These are phyloP conservation scores for Brachymystax lenok DNA, from an alignment of 2,797 vertebrate genomes.

Conservation along the genomic window DNA sequence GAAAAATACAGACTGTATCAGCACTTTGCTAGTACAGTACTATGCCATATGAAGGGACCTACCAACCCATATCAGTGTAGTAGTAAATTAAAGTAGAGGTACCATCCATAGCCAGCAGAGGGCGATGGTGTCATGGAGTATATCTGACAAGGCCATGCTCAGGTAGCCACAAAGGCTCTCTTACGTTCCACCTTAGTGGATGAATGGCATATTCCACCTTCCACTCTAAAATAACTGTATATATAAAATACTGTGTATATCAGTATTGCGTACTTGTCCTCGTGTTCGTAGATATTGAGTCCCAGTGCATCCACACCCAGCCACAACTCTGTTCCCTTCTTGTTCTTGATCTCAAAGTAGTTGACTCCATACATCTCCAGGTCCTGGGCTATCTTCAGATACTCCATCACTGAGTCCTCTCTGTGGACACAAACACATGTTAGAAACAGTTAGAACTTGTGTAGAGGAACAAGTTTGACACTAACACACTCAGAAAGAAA, in stretches of 20 bases:
- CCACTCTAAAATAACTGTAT: too few relatives aligned
- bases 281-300: slow-evolving; percentile 96
- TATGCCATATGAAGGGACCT: background rate
- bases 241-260: background rate
- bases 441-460: background rate
- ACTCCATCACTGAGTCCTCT: slow-evolving; percentile 98
- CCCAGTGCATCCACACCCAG: slow-evolving; percentile 95
- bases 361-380: slow-evolving; percentile 99
- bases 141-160: background rate
- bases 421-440: slow-evolving; percentile 57
- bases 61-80: background rate
- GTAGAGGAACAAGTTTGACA: background rate
- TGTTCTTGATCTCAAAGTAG: slow-evolving; percentile 99
- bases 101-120: slow-evolving; percentile 17
- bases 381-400: slow-evolving; percentile 96
- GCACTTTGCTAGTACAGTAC: background rate
- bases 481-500: background rate
- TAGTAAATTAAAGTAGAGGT: background rate
- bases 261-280: slow-evolving; percentile 84
- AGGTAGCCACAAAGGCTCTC: background rate
- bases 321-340: slow-evolving; percentile 97
- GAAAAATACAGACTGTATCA: background rate
- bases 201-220: too few relatives aligned
- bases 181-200: background rate
- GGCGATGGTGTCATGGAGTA: slow-evolving; percentile 26